Evolutionary conservation across 2,113 vertebrate species (phyloP), one percentile per base, ranked within the genome.

Genomic region (Campylomormyrus numenius): DNA sequence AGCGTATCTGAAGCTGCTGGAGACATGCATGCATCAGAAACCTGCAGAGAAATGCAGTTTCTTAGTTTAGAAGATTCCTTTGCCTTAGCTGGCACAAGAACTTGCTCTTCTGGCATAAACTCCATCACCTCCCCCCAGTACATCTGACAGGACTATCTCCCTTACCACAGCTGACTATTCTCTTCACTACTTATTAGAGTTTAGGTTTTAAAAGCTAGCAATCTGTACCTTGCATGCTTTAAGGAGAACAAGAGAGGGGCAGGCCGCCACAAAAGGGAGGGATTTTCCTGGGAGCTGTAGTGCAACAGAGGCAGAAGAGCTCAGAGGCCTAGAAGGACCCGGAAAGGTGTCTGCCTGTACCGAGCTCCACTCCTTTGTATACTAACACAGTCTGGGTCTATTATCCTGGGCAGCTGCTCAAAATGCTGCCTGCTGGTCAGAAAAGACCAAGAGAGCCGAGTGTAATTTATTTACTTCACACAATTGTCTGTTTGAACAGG

Each of bases 401-500:
- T 94, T 95, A 94, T 93, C 92, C 89, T 3, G 91, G 95, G 94
- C 97, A 97, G 96, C 97, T 97, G 97, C 94, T 95, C 94, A 92
- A 95, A 96, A 94, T 91, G 21, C 92, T 92, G 93, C 94, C 92
- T 94, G 94, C 95, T 90, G 89, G 90, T 88, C 92, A 92, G 93
- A 95, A 94, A 95, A 95, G 96, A 96, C 95, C 96, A 95, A 95
- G 90, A 95, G 95, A 96, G 95, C 95, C 94, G 94, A 95, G 94
- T 94, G 95, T 96, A 96, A 97, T 97, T 97, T 96, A 97, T 96
- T 97, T 97, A 97, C 96, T 96, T 93, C 94, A 95, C 92, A 96
- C 95, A 97, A 96, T 95, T 95, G 95, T 93, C 93, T 95, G 96
- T 95, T 96, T 97, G 94, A 95, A 96, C 95, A 97, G 94, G 92